These are phyloP conservation scores for Daphoenositta chrysoptera DNA, from an alignment of 2,113 vertebrate species.

Conservation along the genomic window DNA sequence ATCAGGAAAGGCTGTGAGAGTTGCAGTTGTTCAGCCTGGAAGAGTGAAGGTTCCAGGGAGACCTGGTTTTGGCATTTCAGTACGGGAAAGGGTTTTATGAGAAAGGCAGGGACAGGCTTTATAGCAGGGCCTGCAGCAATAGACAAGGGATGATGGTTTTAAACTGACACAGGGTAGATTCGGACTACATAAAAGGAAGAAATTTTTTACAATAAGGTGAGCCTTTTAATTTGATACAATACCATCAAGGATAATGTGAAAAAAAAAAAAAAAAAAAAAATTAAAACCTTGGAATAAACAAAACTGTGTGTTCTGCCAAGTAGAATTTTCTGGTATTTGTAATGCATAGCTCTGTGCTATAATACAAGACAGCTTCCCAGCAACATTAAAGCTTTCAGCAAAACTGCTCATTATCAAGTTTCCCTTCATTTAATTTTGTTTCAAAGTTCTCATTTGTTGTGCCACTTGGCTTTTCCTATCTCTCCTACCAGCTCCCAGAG, in stretches of 20 bases:
- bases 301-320: background rate
- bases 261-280: background rate
- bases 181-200: background rate
- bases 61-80: background rate
- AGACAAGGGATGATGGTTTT: background rate
- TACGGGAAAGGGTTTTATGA: background rate
- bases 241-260: background rate
- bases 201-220: accelerated
- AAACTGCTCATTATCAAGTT: background rate
- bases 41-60: background rate
- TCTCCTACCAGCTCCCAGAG: background rate
- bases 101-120: background rate
- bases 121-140: accelerated
- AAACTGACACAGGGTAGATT: background rate
- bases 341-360: background rate
- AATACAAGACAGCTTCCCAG: background rate
- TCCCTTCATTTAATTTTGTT: background rate
- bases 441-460: background rate
- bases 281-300: background rate
- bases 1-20: background rate
- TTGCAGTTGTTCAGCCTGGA: background rate
- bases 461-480: background rate
- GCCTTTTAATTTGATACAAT: background rate
- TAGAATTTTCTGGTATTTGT: background rate
- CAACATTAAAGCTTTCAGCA: background rate